A percentile compares a stretch with the other conserved stretches of the same genome.
phyloP scores from a whole-genome alignment of 2,888 invertebrate genomes.

The Drosophila barbarae region DNA sequence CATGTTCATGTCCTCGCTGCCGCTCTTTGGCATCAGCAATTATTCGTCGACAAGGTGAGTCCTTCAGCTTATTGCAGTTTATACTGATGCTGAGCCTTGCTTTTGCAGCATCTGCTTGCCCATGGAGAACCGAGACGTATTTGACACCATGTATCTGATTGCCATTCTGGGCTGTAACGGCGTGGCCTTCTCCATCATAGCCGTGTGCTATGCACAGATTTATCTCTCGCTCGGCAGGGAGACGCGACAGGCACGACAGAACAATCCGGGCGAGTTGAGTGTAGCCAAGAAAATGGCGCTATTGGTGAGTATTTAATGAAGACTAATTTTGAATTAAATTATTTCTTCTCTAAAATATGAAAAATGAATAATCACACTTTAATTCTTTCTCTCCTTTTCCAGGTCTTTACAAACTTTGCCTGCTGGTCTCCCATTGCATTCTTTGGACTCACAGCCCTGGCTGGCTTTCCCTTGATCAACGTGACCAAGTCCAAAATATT shows the following conservation, averaged over 20 bases:
- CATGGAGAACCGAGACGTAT: constrained; percentile 86
- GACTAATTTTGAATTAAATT: no score
- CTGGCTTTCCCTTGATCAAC: constrained; percentile 90
- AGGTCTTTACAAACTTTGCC: constrained; percentile 88
- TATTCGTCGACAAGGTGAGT: constrained; percentile 89
- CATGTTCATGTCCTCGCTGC: constrained; percentile 87
- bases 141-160: constrained; percentile 87
- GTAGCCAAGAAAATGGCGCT: constrained; percentile 95
- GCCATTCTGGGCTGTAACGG: constrained; percentile 88
- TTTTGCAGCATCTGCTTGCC: constrained; percentile 89
- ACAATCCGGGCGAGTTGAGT: constrained; percentile 83
- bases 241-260: constrained; percentile 81
- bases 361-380: no score
- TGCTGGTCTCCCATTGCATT: constrained; percentile 95
- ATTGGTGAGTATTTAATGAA: constrained; percentile 81
- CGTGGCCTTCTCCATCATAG: constrained; percentile 90
- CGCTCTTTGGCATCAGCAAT: constrained; percentile 90
- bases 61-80: neutral
- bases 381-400: neutral
- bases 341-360: no score
- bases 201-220: constrained; percentile 91
- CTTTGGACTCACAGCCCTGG: constrained; percentile 91
- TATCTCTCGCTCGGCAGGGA: constrained; percentile 89
- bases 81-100: neutral
- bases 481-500: constrained; percentile 90